Conservation (phyloP, 2,888 invertebrate species). For the Yponomeuta cagnagella region DNA sequence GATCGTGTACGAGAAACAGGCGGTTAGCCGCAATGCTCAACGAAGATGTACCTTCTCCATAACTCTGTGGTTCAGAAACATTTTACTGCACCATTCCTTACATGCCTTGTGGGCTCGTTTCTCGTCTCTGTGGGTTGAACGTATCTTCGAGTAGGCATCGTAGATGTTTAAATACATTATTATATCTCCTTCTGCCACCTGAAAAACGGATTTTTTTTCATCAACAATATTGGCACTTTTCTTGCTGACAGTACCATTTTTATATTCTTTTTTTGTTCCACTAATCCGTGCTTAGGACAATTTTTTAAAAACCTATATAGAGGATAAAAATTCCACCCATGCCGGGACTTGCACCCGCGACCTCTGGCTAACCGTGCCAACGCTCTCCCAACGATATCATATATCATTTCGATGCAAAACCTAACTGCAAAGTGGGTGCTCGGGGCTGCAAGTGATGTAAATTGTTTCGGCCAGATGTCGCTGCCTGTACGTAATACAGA, state of each 20-base stretch:
- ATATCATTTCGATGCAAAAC: no score
- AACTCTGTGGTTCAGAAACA: conserved; percentile 91
- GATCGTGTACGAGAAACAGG: no score
- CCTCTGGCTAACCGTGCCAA: no score
- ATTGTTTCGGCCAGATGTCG: no score
- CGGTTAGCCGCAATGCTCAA: no score
- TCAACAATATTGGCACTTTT: neutral
- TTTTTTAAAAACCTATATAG: neutral
- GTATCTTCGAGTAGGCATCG: conserved; percentile 73
- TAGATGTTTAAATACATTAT: conserved; percentile 92
- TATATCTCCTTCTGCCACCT: conserved; percentile 93
- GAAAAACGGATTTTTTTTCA: conserved; percentile 15
- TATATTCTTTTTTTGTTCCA: neutral
- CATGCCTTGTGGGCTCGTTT: conserved; percentile 59
- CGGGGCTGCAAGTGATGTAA: no score
- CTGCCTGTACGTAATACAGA: no score
- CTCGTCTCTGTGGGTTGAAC: conserved; percentile 34
- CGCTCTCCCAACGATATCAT: no score
- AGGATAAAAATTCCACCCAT: no score
- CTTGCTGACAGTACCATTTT: neutral
- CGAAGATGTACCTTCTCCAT: conserved; percentile 79
- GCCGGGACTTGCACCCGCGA: no score
- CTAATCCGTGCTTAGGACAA: neutral
- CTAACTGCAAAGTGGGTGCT: no score
- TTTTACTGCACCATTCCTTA: conserved; percentile 85